Conservation (phyloP, 2,888 invertebrate genomes). For the Agapostemon virescens region DNA sequence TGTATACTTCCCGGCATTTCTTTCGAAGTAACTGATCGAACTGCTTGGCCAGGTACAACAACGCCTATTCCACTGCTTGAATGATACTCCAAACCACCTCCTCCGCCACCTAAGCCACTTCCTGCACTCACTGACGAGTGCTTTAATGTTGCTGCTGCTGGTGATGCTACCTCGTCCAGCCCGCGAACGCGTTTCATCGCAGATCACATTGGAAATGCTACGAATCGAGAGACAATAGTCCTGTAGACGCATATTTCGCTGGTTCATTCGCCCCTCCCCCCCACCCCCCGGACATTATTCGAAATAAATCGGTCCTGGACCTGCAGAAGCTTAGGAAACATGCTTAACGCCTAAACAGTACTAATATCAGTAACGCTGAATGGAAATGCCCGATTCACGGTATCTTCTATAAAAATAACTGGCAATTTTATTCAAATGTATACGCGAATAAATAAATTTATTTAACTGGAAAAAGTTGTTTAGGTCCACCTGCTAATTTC, state of each 20-base stretch:
- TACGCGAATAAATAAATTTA: neutral
- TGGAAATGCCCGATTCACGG: neutral
- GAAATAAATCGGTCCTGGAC: neutral
- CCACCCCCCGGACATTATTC: neutral
- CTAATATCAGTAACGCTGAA: too few relatives aligned
- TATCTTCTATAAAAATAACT: neutral
- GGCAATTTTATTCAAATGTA: neutral
- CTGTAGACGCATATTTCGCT: neutral
- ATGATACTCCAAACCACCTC: slow-evolving; percentile 78
- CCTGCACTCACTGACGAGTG: slow-evolving; percentile 80
- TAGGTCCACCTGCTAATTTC: neutral
- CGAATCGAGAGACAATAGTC: slow-evolving; percentile 62
- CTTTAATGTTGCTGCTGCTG: slow-evolving; percentile 81
- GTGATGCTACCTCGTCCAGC: slow-evolving; percentile 79
- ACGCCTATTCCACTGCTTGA: slow-evolving; percentile 76
- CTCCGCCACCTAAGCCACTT: slow-evolving; percentile 78
- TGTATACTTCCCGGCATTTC: slow-evolving; percentile 81
- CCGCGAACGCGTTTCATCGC: slow-evolving; percentile 84
- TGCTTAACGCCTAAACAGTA: too few relatives aligned
- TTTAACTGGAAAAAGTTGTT: neutral
- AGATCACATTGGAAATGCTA: slow-evolving; percentile 85
- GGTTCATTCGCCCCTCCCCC: neutral
- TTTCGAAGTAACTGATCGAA: slow-evolving; percentile 78
- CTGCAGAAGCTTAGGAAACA: neutral
- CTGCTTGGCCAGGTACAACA: slow-evolving; percentile 78